phyloP scores from a whole-genome alignment of 2,113 vertebrate species.

The Lampris incognitus region DNA sequence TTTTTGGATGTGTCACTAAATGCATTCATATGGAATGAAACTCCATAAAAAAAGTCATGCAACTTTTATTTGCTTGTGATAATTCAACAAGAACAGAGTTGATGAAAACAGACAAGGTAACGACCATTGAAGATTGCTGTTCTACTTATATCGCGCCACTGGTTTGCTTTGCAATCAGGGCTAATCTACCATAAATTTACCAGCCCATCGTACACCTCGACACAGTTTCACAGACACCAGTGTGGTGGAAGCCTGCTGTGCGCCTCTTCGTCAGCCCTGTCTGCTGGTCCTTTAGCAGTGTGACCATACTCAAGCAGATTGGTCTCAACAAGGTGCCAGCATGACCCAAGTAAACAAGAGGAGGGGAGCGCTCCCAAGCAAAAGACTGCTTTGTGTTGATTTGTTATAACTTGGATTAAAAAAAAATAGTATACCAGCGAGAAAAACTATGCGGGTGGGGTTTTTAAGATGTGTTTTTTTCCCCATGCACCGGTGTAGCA shows the following conservation, averaged over 20 bases:
- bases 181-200: too few relatives aligned
- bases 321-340: slow-evolving; percentile 58
- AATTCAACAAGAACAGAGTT: too few relatives aligned
- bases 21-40: too few relatives aligned
- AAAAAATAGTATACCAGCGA: background rate
- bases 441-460: background rate
- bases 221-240: slow-evolving; percentile 28
- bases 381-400: slow-evolving; percentile 45
- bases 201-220: too few relatives aligned
- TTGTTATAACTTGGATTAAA: slow-evolving; percentile 12
- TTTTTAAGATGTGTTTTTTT: slow-evolving; percentile 4
- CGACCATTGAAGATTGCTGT: too few relatives aligned
- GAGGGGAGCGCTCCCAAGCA: slow-evolving; percentile 24
- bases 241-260: slow-evolving; percentile 31
- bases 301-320: slow-evolving; percentile 47
- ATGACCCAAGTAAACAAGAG: slow-evolving; percentile 42
- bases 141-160: slow-evolving; percentile 7
- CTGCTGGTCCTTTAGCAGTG: slow-evolving; percentile 35
- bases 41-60: too few relatives aligned
- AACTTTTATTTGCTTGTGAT: too few relatives aligned
- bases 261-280: slow-evolving; percentile 28
- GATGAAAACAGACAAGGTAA: too few relatives aligned
- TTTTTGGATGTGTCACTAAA: background rate
- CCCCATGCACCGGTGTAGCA: background rate
- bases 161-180: background rate